phyloP scores from a whole-genome alignment of 2,113 vertebrate species.

The Sapajus apella region DNA sequence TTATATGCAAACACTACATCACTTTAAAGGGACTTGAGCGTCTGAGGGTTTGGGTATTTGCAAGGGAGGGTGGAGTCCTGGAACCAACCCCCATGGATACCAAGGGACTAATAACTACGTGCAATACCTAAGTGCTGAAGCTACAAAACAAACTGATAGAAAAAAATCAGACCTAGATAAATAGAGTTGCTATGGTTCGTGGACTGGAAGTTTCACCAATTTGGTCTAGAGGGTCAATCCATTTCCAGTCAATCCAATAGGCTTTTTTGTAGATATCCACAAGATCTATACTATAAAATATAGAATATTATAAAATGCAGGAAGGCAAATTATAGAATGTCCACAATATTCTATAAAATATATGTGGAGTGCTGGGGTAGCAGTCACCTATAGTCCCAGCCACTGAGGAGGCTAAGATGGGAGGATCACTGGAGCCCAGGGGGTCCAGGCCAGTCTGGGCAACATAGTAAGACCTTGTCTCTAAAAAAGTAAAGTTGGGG shows the following conservation, averaged over 20 bases:
- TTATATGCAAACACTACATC: not conserved
- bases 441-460: no score
- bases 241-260: not conserved
- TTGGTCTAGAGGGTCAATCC: not conserved
- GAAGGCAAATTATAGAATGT: no score
- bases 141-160: not conserved
- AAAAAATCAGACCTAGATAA: not conserved
- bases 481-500: no score
- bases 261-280: not conserved
- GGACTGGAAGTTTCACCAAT: not conserved
- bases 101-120: not conserved
- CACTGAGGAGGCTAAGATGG: not conserved
- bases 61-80: not conserved
- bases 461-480: not conserved
- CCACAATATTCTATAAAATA: not conserved
- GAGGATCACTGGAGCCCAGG: not conserved
- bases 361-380: no score
- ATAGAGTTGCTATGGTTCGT: not conserved
- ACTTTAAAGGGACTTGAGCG: not conserved
- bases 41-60: not conserved
- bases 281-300: not conserved
- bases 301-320: no score
- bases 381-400: not conserved
- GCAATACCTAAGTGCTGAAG: not conserved
- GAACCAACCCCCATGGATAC: not conserved